phyloP scores from a whole-genome alignment of 1,140 invertebrate species.

The Mycetomoellerius zeteki region DNA sequence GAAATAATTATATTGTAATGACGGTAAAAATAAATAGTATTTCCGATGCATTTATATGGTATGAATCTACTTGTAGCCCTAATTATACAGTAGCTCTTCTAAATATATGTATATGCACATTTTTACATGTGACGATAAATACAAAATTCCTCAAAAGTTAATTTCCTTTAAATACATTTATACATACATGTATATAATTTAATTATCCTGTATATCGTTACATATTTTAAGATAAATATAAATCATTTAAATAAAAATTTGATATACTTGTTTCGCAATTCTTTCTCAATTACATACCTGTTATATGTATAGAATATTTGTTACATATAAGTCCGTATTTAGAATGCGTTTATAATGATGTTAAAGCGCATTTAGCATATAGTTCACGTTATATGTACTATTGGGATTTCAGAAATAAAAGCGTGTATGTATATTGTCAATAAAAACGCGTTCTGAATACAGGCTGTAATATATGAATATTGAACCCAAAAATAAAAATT shows the following conservation, averaged over 20 bases:
- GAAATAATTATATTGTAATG: constrained; percentile 45
- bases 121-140: background rate
- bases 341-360: too few relatives aligned
- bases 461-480: background rate
- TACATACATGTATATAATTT: background rate
- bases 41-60: background rate
- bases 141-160: background rate
- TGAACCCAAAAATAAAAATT: constrained; percentile 8
- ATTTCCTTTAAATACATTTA: constrained; percentile 3
- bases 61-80: background rate
- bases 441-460: too few relatives aligned
- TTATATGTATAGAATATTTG: background rate
- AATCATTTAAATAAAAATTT: constrained; percentile 19
- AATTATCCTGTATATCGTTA: background rate
- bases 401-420: too few relatives aligned
- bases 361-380: too few relatives aligned
- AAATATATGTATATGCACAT: background rate
- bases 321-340: too few relatives aligned
- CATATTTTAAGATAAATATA: background rate
- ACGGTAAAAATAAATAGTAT: constrained; percentile 20
- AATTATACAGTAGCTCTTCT: background rate
- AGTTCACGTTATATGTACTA: too few relatives aligned
- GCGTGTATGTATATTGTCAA: too few relatives aligned
- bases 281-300: background rate
- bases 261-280: background rate